phyloP scores from a whole-genome alignment of 2,888 invertebrate species.

The Ceriagrion tenellum region DNA sequence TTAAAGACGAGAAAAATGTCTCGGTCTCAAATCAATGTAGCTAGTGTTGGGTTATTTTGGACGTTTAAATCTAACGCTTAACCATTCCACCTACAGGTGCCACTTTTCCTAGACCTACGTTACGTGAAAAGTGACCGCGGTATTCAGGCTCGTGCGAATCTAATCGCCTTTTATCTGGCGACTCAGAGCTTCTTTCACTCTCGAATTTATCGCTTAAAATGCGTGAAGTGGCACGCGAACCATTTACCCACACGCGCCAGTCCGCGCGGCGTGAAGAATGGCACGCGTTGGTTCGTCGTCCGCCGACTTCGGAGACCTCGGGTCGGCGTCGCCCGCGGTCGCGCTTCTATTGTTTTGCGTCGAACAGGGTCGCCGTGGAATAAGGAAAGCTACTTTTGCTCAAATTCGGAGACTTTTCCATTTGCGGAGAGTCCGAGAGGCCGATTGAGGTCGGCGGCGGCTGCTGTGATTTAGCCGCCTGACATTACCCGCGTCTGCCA shows the following conservation, averaged over 20 bases:
- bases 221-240: background rate
- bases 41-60: too few relatives aligned
- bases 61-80: too few relatives aligned
- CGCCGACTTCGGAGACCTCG: background rate
- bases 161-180: background rate
- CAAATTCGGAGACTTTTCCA: conserved; percentile 10
- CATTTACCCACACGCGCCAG: background rate
- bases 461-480: background rate
- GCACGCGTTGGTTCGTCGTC: background rate
- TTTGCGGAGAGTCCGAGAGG: background rate
- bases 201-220: background rate
- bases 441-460: background rate
- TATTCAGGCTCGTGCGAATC: background rate
- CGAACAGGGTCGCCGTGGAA: background rate
- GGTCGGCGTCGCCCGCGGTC: background rate
- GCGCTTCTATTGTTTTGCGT: background rate
- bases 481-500: background rate
- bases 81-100: too few relatives aligned
- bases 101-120: too few relatives aligned
- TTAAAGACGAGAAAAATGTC: too few relatives aligned
- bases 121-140: too few relatives aligned
- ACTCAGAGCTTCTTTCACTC: background rate
- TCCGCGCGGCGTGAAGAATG: background rate
- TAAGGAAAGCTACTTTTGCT: background rate
- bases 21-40: too few relatives aligned